Conservation (phyloP, 2,113 vertebrate genomes). For the Sitta europaea region DNA sequence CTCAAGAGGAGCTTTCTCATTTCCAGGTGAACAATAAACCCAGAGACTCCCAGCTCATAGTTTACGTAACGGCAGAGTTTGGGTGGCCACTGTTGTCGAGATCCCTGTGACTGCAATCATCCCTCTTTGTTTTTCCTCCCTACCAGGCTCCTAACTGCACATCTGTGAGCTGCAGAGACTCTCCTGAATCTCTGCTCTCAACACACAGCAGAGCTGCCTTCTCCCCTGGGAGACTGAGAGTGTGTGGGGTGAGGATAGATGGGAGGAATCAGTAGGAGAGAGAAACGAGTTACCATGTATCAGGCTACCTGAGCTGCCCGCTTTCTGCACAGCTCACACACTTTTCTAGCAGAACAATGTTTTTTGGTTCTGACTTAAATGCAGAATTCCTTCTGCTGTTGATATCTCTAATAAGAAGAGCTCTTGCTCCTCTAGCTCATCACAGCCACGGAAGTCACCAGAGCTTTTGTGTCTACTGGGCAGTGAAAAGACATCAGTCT, state of each 20-base stretch:
- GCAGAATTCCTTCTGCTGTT: background rate
- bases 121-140: background rate
- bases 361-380: background rate
- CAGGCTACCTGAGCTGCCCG: background rate
- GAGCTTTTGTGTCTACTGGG: background rate
- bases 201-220: background rate
- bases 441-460: background rate
- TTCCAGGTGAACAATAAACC: slow-evolving; percentile 44
- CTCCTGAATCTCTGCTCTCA: fast-evolving
- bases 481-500: background rate
- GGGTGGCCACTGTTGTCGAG: background rate
- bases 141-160: background rate
- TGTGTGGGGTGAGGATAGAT: fast-evolving
- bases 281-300: background rate
- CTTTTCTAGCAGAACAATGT: background rate
- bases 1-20: background rate
- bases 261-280: background rate
- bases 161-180: background rate
- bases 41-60: background rate
- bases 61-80: background rate
- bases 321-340: background rate
- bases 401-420: background rate
- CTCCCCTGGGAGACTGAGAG: background rate
- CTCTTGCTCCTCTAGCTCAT: background rate
- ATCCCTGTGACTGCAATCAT: background rate